Percentiles rank a stretch among this genome's conserved stretches.
phyloP scores from a whole-genome alignment of 2,888 invertebrate genomes.

The Dastarcus helophoroides region DNA sequence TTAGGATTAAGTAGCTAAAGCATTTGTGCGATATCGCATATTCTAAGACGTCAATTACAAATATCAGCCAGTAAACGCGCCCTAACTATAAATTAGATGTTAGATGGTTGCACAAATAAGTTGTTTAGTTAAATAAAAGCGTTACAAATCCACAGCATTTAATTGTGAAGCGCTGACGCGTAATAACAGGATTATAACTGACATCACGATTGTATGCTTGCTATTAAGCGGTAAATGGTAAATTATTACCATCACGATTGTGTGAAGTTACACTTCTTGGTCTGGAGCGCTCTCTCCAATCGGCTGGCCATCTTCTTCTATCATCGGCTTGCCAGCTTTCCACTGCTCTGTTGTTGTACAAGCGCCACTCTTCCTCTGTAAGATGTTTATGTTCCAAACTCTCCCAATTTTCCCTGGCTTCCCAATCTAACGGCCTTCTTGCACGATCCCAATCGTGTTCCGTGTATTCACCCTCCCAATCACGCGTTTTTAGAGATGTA shows the following conservation, averaged over 20 bases:
- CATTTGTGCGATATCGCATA: too few species aligned
- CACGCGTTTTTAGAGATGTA: conserved; percentile 24
- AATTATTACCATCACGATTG: conserved; percentile 15
- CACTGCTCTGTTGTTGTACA: conserved; percentile 27
- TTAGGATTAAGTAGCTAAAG: too few species aligned
- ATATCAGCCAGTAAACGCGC: too few species aligned
- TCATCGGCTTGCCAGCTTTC: conserved; percentile 42
- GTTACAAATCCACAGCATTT: too few species aligned
- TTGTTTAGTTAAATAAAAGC: too few species aligned
- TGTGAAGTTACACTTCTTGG: conserved; percentile 36
- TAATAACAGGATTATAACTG: too few species aligned
- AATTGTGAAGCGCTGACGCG: too few species aligned
- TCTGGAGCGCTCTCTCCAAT: conserved; percentile 30
- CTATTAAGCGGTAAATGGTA: too few species aligned
- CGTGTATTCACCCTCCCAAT: conserved; percentile 32
- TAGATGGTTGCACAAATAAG: too few species aligned
- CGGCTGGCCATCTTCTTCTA: conserved; percentile 36
- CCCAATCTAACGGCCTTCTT: conserved; percentile 33
- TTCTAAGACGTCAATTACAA: too few species aligned
- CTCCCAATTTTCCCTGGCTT: conserved; percentile 32
- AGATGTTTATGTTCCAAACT: conserved; percentile 28
- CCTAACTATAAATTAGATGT: too few species aligned
- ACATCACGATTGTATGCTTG: too few species aligned
- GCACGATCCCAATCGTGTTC: conserved; percentile 40
- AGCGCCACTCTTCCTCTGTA: conserved; percentile 34